phyloP scores from a whole-genome alignment of 2,113 vertebrate species.

The Falco punctatus region DNA sequence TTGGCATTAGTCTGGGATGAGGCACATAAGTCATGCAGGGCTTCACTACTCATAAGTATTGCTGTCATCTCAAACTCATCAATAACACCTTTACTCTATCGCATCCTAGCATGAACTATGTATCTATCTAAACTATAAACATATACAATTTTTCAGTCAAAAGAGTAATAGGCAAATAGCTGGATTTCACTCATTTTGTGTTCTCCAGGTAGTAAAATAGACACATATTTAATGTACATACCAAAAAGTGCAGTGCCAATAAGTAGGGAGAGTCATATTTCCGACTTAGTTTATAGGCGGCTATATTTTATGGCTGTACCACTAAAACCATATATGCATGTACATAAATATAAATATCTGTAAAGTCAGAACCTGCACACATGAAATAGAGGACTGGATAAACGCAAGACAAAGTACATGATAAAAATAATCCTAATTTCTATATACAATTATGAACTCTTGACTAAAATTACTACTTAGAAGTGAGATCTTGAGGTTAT shows the following conservation, averaged over 20 bases:
- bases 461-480: not conserved
- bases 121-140: not conserved
- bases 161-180: slow-evolving; percentile 50
- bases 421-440: slow-evolving; percentile 42
- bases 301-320: not conserved
- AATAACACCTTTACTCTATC: not conserved
- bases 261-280: slow-evolving; percentile 13
- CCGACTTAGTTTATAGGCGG: not conserved
- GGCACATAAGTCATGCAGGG: slow-evolving; percentile 2
- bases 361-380: not conserved
- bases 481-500: not conserved
- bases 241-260: slow-evolving; percentile 17
- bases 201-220: slow-evolving; percentile 51
- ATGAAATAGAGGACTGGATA: not conserved
- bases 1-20: not conserved
- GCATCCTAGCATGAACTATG: not conserved
- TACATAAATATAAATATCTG: slow-evolving; percentile 29
- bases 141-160: not conserved
- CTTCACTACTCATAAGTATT: not conserved
- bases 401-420: not conserved
- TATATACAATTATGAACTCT: not conserved
- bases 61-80: not conserved
- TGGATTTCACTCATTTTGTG: slow-evolving; percentile 45
- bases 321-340: not conserved
- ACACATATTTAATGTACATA: slow-evolving; percentile 31